These are phyloP conservation scores for Trypoxylus dichotomus DNA, from an alignment of 1,140 invertebrate genomes.

Conservation along the genomic window DNA sequence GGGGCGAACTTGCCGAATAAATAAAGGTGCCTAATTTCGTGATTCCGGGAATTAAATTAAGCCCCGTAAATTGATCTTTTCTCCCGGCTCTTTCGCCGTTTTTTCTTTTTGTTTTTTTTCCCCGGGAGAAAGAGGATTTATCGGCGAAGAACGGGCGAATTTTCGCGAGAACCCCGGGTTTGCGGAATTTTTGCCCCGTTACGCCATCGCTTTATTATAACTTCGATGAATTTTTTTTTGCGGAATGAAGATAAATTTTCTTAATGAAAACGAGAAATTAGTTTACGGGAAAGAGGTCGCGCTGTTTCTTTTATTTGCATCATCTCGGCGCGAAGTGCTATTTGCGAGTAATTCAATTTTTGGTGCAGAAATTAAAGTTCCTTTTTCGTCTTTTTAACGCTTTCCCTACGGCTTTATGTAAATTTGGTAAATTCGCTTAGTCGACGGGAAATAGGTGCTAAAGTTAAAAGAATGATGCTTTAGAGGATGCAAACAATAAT, in stretches of 20 bases:
- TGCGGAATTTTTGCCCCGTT: neutral
- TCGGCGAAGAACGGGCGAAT: neutral
- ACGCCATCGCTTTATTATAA: neutral
- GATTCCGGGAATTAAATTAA: constrained; percentile 19
- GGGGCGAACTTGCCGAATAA: neutral
- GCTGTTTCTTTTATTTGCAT: neutral
- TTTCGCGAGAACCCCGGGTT: neutral
- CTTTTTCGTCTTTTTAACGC: neutral
- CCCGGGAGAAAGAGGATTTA: neutral
- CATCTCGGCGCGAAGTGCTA: neutral
- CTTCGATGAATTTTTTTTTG: neutral
- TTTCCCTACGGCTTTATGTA: neutral
- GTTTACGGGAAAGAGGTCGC: neutral
- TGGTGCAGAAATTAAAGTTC: neutral
- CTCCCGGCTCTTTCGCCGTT: neutral
- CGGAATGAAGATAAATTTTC: neutral
- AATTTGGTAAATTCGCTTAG: neutral
- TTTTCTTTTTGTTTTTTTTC: neutral
- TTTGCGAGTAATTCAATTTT: neutral
- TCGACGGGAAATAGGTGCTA: neutral
- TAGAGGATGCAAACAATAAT: neutral
- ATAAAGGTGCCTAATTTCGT: constrained; percentile 25
- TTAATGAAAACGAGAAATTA: constrained; percentile 23
- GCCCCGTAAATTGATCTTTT: constrained; percentile 19
- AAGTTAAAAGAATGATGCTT: neutral